phyloP scores from a whole-genome alignment of 1,140 invertebrate species.

The Solenopsis fugax region DNA sequence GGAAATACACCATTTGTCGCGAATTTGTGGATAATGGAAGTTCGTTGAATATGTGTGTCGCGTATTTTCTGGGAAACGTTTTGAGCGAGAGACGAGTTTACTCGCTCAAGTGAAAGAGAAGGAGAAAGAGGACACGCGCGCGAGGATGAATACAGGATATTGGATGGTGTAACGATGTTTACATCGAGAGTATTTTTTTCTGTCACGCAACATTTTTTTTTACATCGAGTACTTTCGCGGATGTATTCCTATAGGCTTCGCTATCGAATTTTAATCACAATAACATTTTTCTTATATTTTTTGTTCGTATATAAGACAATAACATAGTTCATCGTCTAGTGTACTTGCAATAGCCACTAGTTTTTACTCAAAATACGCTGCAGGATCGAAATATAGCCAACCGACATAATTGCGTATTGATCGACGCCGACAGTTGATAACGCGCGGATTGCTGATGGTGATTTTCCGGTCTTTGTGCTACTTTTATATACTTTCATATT shows the following conservation, averaged over 20 bases:
- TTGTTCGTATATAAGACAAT: slow-evolving; percentile 8
- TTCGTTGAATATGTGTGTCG: slow-evolving; percentile 13
- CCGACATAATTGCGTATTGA: slow-evolving; percentile 43
- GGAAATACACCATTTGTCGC: slow-evolving; percentile 53
- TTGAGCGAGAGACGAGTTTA: background rate
- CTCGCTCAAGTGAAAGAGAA: background rate
- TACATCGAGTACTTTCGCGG: slow-evolving; percentile 4
- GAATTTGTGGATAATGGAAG: slow-evolving; percentile 6
- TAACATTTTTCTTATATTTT: slow-evolving; percentile 45
- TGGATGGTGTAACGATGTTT: background rate
- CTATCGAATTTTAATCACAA: slow-evolving; percentile 31
- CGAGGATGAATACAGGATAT: background rate
- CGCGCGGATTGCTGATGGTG: slow-evolving; percentile 38
- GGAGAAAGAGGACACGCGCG: background rate
- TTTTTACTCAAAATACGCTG: slow-evolving; percentile 39
- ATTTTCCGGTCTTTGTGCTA: slow-evolving; percentile 52
- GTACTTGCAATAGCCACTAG: background rate
- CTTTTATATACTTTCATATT: slow-evolving; percentile 50
- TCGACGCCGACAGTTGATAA: slow-evolving; percentile 40
- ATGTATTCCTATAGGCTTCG: slow-evolving; percentile 1
- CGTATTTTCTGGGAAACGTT: background rate
- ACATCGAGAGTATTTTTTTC: slow-evolving; percentile 5
- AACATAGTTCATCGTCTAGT: background rate
- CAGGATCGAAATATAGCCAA: background rate
- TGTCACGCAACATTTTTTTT: background rate